Percentiles rank a stretch among this genome's conserved stretches.
phyloP scores from a whole-genome alignment of 2,888 invertebrate genomes.

The Shargacucullia verbasci region DNA sequence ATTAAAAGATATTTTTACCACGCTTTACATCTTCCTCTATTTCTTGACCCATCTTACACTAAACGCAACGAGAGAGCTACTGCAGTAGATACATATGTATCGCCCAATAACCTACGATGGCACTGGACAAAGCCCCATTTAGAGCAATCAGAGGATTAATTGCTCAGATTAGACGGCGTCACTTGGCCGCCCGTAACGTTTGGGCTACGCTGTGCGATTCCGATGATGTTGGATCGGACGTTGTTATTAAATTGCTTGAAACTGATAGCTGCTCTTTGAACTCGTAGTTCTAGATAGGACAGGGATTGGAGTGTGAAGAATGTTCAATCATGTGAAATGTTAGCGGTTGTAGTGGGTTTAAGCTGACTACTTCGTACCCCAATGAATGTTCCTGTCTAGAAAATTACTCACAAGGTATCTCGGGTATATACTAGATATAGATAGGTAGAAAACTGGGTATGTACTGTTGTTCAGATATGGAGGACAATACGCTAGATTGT shows the following conservation, averaged over 20 bases:
- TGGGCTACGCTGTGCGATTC: slow-evolving; percentile 32
- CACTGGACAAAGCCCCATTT: slow-evolving; percentile 59
- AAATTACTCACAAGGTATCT: no score
- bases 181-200: slow-evolving; percentile 46
- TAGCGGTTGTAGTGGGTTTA: no score
- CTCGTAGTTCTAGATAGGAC: no score
- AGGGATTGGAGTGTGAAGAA: no score
- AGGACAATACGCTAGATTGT: no score
- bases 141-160: slow-evolving; percentile 66
- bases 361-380: no score
- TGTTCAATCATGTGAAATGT: no score
- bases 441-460: no score
- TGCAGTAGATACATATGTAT: slow-evolving; percentile 20
- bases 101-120: slow-evolving; percentile 41
- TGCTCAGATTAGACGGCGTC: slow-evolving; percentile 61
- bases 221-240: slow-evolving; percentile 5
- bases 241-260: slow-evolving; percentile 33
- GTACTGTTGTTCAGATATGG: no score
- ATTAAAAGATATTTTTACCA: no score
- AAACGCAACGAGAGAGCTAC: not conserved
- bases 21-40: not conserved
- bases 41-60: slow-evolving; percentile 4
- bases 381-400: no score
- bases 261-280: slow-evolving; percentile 6
- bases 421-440: no score